Conservation (phyloP, 2,113 vertebrate species). For the Callorhinus ursinus region DNA sequence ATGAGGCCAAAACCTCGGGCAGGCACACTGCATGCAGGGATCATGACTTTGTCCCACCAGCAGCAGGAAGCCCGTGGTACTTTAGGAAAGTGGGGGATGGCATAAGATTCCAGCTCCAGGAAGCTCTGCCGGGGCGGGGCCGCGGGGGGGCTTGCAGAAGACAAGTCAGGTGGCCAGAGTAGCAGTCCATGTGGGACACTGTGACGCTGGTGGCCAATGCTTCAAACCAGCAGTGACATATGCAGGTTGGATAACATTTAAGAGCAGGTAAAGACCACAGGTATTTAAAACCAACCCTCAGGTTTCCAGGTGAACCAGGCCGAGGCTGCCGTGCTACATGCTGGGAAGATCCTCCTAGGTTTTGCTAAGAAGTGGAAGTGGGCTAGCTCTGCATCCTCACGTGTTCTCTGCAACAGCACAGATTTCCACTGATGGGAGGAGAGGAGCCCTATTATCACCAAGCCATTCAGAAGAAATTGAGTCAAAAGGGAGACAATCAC, state of each 20-base stretch:
- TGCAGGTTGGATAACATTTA: neutral
- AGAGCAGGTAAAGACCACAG: neutral
- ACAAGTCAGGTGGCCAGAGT: neutral
- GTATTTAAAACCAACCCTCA: neutral
- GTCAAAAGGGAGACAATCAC: neutral
- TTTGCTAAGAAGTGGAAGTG: neutral
- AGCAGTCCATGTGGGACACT: accelerated
- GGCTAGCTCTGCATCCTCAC: too few species aligned
- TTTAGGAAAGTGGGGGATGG: neutral
- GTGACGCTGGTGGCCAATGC: neutral
- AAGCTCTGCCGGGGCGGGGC: neutral
- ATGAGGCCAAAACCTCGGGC: neutral
- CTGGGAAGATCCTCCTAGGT: neutral
- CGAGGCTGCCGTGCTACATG: accelerated
- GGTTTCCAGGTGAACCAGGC: neutral
- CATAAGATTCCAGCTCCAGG: neutral
- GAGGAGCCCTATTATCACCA: neutral
- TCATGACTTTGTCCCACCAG: neutral
- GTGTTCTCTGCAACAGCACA: accelerated
- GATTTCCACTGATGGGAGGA: neutral
- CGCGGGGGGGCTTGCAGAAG: neutral
- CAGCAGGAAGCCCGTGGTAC: neutral
- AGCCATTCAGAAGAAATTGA: neutral
- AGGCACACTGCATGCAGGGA: accelerated
- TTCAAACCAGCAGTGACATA: accelerated